Evolutionary conservation across 1,140 invertebrate species (phyloP).

Genomic region (Leptonema lineaticorne): DNA sequence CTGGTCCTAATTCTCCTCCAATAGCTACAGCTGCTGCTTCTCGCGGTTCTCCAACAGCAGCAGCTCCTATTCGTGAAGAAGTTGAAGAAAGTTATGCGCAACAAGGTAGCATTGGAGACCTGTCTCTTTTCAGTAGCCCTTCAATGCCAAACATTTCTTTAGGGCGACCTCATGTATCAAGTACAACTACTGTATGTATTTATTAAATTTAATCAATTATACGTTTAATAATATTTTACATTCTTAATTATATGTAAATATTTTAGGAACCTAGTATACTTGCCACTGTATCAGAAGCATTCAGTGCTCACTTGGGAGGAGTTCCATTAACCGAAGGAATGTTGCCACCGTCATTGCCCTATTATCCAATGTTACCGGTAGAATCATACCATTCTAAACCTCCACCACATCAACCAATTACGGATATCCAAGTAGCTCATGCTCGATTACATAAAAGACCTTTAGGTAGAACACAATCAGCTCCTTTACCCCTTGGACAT

Average conservation of each 20-base stretch:
- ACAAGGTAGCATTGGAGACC: conserved; percentile 50
- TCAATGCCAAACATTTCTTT: conserved; percentile 96
- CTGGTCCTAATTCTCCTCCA: conserved; percentile 80
- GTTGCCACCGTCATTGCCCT: conserved; percentile 71
- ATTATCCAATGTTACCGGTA: conserved; percentile 65
- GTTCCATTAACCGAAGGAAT: conserved; percentile 73
- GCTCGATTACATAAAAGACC: conserved; percentile 78
- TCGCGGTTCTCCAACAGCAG: conserved; percentile 54
- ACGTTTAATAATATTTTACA: background rate
- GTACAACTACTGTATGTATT: conserved; percentile 45
- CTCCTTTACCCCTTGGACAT: conserved; percentile 91
- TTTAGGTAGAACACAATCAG: conserved; percentile 89
- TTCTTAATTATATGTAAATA: conserved; percentile 14
- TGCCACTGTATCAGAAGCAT: conserved; percentile 72
- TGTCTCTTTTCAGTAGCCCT: conserved; percentile 87
- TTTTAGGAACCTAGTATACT: conserved; percentile 57
- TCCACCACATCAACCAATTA: conserved; percentile 50
- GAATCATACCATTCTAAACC: conserved; percentile 52
- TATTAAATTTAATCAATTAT: background rate
- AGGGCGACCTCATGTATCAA: conserved; percentile 73
- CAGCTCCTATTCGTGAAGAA: conserved; percentile 70
- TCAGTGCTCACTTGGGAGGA: conserved; percentile 69
- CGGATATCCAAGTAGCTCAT: conserved; percentile 59
- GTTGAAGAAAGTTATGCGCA: conserved; percentile 53
- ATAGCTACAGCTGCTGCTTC: conserved; percentile 55